Base-by-base conservation (phyloP, 2,113 vertebrate genomes). In the Silurus asotus region DNA sequence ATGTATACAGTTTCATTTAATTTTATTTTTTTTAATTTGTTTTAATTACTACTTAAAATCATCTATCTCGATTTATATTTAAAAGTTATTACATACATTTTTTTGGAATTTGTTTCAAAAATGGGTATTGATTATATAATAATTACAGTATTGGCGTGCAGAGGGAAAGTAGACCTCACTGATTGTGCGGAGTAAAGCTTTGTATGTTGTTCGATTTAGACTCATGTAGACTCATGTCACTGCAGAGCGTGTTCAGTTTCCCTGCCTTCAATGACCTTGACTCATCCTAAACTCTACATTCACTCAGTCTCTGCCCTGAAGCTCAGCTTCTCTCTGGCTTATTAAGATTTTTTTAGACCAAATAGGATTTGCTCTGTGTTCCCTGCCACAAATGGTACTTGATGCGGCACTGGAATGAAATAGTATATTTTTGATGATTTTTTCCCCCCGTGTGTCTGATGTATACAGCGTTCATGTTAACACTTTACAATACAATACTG, bases 381-480 rank as follows among this genome's bases (percentile, higher is more conserved):
- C 25, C 14, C 56, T 61, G 79, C 85, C 88, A 88, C 90, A 92
- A 91, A 93, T 92, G 90, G 89, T 25, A 76, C 88, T 84, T 91
- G 84, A 92, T 90, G 85, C 56, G 72, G 19, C 82, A 55, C 81
- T 88, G 81, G 85, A 88, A 74, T 88, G 84, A 64, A 48, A 51
- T 11, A 74, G 81, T 84, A 81, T 78, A 67, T 89, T 82, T 83
- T 69, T 20, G 37, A 14, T 70, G 25, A 28, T 67, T 13, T 10
- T 61, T 70, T 79, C 87, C 49, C 74, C 81, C 87, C 69, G 65
- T 86, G 75, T 56, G 53, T 70, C 75, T 88, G 74, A 86, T 70
- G 62, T 23, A 75, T 76, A 69, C 81, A 70, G 23, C 81, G 56
- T 74, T 84, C 55, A 74, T 74, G 3, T 5, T 74, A 23, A 74